Base-by-base conservation (phyloP, 2,888 invertebrate species). In the Conus canariensis region DNA sequence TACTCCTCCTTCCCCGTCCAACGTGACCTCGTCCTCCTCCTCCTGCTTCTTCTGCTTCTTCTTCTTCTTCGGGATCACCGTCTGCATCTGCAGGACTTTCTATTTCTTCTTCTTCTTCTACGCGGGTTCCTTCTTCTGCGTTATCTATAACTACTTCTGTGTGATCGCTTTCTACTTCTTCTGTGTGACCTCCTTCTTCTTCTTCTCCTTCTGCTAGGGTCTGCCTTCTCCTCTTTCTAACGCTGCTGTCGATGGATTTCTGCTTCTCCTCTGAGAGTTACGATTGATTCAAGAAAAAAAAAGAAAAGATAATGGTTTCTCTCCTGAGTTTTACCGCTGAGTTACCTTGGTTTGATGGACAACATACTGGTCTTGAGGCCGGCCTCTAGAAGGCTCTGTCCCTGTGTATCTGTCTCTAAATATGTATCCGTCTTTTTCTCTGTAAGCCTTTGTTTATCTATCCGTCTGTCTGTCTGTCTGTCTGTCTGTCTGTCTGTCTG, bases 401-500 rank as follows among this genome's bases (percentile, higher is more conserved):
- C 25, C 12, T 80, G 30, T 80, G 30, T 30, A 14, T 80, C 80
- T 80, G 30, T 80, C 80, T 80, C 80, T 80, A 45, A 45, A 45
- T 45, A 45, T 45, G 45, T 4, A 4, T 45, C 45, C 45, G 4
- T 45, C 45, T 45, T 45, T 30, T 45, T 45, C 45, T 45, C 45
- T 45, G 45, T 45, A 45, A 45, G 45, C 45, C 45, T 45, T 45
- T 45, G 45, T 45, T 45, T 45, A 45, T 45, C 30, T 30, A 2
- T 30, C 30, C 30, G 30, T n/a, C n/a, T n/a, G n/a, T n/a, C 77
- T 77, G 25, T 77, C 77, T 77, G 25, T 77, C 77, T 77, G 25
- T 77, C 77, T 77, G 25, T 77, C 77, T 77, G 12, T 82, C 82
- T 82, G 12, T 82, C 80, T 82, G 45, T 82, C 82, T 82, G 6